Percentiles rank a stretch among this genome's conserved stretches.
Conservation (phyloP, 2,888 invertebrate species). For the Watsonalla binaria region DNA sequence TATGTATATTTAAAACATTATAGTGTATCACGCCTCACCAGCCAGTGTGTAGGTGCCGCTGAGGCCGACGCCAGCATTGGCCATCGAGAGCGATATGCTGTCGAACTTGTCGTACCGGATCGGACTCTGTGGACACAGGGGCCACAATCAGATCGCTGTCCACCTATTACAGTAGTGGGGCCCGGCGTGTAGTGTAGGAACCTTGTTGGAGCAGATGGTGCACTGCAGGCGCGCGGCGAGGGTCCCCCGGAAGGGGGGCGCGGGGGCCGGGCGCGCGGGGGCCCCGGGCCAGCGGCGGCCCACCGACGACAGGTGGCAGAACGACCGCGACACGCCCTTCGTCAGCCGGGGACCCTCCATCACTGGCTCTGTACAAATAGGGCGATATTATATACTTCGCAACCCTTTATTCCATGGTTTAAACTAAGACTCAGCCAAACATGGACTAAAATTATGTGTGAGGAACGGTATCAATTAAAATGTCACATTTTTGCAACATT, state of each 20-base stretch:
- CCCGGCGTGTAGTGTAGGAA: slow-evolving; percentile 12
- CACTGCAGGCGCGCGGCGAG: slow-evolving; percentile 67
- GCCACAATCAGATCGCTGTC: background rate
- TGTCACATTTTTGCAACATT: no score
- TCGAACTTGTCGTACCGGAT: slow-evolving; percentile 96
- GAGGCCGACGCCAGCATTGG: slow-evolving; percentile 79
- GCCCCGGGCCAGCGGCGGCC: slow-evolving; percentile 55
- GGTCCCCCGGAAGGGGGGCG: slow-evolving; percentile 65
- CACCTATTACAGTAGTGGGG: background rate
- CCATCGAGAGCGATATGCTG: slow-evolving; percentile 89
- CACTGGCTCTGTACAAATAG: slow-evolving; percentile 30
- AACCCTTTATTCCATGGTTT: no score
- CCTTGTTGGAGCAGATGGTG: slow-evolving; percentile 66
- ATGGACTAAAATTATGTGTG: no score
- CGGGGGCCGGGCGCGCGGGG: slow-evolving; percentile 48
- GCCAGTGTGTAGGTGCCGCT: slow-evolving; percentile 79
- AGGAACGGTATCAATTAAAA: no score
- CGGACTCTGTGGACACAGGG: slow-evolving; percentile 80
- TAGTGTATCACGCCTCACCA: slow-evolving; percentile 31
- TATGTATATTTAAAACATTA: no score
- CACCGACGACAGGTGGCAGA: slow-evolving; percentile 71
- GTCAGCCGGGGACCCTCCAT: slow-evolving; percentile 51
- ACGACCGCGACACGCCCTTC: slow-evolving; percentile 68
- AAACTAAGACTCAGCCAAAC: no score
- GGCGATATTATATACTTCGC: no score